Evolutionary conservation across 2,797 vertebrate genomes (phyloP), one percentile per base, ranked within the genome.

Genomic region (Melanogrammus aeglefinus): DNA sequence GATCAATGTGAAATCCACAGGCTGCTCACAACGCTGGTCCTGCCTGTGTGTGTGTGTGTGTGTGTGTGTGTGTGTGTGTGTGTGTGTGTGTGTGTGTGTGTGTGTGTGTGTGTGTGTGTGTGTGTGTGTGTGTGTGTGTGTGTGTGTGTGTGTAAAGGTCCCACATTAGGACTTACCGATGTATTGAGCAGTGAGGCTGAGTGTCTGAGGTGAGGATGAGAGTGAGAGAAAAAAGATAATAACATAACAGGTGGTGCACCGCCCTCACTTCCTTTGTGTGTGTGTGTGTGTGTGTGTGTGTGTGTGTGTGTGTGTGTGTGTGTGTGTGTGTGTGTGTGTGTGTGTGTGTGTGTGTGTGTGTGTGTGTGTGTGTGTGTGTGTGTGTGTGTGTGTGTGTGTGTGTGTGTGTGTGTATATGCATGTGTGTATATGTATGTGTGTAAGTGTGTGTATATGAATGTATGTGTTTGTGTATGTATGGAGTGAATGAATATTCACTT

Each of bases 61-160:
- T 69, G 63, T 69, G 63, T 27, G 63, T 69, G 63, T 29, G 29
- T 31, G 29, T 31, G 29, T 31, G 29, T 31, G 29, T n/a, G n/a
- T n/a, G 63, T 69, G 63, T 69, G 63, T 27, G n/a, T 69, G 63
- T 69, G 63, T 27, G 63, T 69, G 63, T 29, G 66, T 70, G 66
- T 29, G 24, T 70, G n/a, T 70, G 66, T 70, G 66, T 70, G 66
- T 70, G 66, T 70, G 66, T 70, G 66, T 70, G 66, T 29, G 66
- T 70, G 66, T 29, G 66, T 70, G n/a, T 70, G 66, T 70, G 66
- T 70, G 24, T 70, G 66, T 70, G 66, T 70, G 66, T 70, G 66
- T 29, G 66, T 70, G 66, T 29, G 27, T 70, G 66, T 29, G 10
- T 70, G 88, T 77, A 92, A 92, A 93, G 91, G 91, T 93, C 91